Percentiles rank a stretch among this genome's conserved stretches.
phyloP scores from a whole-genome alignment of 1,140 invertebrate species.

The Macrosteles quadrilineatus region DNA sequence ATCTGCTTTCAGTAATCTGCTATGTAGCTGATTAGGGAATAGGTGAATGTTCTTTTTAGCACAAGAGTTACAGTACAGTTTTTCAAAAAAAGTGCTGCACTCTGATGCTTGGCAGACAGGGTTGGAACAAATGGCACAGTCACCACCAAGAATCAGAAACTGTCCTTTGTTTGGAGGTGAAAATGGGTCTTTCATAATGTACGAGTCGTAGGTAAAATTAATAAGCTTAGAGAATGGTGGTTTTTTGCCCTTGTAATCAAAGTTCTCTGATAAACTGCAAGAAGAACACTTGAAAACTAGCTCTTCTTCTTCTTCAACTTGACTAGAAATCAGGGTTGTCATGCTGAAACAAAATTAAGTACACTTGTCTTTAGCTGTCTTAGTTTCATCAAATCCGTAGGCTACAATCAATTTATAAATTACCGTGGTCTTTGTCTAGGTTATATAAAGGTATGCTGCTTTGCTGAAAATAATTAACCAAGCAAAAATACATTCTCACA shows the following conservation, averaged over 20 bases:
- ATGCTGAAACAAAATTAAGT: too few species aligned
- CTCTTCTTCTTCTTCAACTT: conserved; percentile 35
- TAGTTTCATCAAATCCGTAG: too few species aligned
- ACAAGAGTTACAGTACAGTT: conserved; percentile 72
- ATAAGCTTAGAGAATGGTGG: conserved; percentile 68
- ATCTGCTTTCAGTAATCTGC: conserved; percentile 49
- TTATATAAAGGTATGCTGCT: too few species aligned
- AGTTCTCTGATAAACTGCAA: conserved; percentile 67
- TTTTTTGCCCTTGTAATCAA: conserved; percentile 69
- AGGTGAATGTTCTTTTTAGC: conserved; percentile 57
- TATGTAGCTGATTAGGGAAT: conserved; percentile 65
- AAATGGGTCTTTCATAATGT: conserved; percentile 83
- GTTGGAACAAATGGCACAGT: conserved; percentile 68
- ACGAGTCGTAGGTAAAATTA: conserved; percentile 67
- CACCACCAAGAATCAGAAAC: conserved; percentile 70
- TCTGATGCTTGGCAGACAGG: conserved; percentile 67
- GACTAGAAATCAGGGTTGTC: too few species aligned
- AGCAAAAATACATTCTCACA: too few species aligned
- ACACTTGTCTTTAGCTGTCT: too few species aligned
- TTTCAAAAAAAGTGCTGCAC: conserved; percentile 80
- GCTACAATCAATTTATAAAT: too few species aligned
- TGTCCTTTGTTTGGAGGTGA: conserved; percentile 64
- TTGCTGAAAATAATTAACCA: too few species aligned
- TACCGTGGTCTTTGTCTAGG: too few species aligned
- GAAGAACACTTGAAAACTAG: conserved; percentile 62